Base-by-base conservation (phyloP, 2,113 vertebrate species). In the Zosterops borbonicus region DNA sequence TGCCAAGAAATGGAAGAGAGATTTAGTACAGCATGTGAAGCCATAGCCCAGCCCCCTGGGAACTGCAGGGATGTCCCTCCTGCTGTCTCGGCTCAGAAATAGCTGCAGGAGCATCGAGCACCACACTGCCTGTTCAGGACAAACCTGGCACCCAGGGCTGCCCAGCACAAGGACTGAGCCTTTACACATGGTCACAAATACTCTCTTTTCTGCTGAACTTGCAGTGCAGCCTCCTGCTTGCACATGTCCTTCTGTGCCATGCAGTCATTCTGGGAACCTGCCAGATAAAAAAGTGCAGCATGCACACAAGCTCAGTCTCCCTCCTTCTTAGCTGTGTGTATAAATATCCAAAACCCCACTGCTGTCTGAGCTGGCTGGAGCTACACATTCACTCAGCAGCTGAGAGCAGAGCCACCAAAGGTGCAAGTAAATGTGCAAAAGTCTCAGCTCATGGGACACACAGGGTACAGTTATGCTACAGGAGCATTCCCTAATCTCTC, bases 101-200 rank as follows among this genome's bases (percentile, higher is more conserved):
- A 27, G 13, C 37, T 56, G 14, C 25, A 46, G n/a, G 59, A 81
- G 3, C 21, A 50, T 1, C 1, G 21, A 35, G 23, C 33, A 23
- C 11, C 1, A 1, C 0, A 0, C 35, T 10, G 19, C 49, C 41
- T 60, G 29, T 46, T 76, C 37, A 23, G n/a, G 24, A 62, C 8
- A 14, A 17, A 46, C 19, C 31, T 29, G 75, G 56, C 75, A 95
- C 70, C 55, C 31, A 20, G 37, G 60, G 13, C 49, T 65, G 80
- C 42, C 44, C 79, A 41, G 56, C 3, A 14, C 39, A 81, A 81
- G n/a, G 15, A n/a, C 3, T 15, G 60, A 87, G 46, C 65, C 74
- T 87, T 84, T 42, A 68, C 70, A 37, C 29, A 39, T 33, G 12
- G 75, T 49, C 68, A 93, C 65, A 22, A 85, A 83, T 69, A 89